Base-by-base conservation (phyloP, 2,113 vertebrate species). In the Anguilla rostrata region DNA sequence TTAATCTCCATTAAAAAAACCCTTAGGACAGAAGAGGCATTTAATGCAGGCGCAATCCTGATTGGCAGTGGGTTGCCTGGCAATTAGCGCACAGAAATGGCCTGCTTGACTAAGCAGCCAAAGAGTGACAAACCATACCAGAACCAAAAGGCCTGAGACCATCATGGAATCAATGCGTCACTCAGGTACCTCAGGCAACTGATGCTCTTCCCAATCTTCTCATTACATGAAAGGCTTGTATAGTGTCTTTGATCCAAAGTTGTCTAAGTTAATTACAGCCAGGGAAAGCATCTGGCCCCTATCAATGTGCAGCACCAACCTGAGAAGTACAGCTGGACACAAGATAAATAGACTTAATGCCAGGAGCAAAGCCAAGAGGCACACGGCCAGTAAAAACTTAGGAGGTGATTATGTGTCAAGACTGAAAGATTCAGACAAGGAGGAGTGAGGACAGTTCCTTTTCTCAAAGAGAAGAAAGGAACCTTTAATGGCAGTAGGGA, bases 1-100 rank as follows among this genome's bases (percentile, higher is more conserved):
- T 82, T 82, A 53, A 82, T 82, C 9, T 49, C 43, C 81, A 82
- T 53, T 29, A 22, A 82, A 53, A 82, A 82, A 49, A 43, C 2
- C 46, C 1, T 22, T 53, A n/a, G 22, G 41, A 49, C 5, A 49
- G 41, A 14, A 49, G 81, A 46, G 81, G 26, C 26, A 22, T 49
- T 82, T 8, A 26, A 8, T n/a, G n/a, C 22, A 41, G 39, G 22
- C 40, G 18, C 80, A 41, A 82, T 46, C 40, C 80, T 43, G 39
- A 43, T 26, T 82, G 80, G 80, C 41, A 49, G 9, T 11, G 46
- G 41, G 79, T 43, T 81, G 79, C 39, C 79, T 81, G 39, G 39
- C 39, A 81, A 81, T 18, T 41, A 40, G 29, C 8, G 40, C 6
- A 81, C 22, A 41, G 3, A 81, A 81, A 18, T 22, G 39, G 11